Conservation (phyloP, 53 echinoderm and acorn worm species). For the Temnopleurus reevesii region DNA sequence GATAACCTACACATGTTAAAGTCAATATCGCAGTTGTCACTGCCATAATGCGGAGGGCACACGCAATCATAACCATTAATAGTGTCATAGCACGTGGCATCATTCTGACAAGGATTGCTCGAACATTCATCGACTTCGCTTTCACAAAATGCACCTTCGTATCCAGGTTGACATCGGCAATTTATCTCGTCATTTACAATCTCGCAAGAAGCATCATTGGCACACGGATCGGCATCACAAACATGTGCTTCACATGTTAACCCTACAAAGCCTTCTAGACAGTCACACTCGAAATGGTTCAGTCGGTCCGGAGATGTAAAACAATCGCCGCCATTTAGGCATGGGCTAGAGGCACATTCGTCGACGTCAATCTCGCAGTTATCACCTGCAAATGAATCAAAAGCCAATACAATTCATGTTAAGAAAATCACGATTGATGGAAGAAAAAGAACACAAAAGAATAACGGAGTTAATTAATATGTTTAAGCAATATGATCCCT, state of each 20-base stretch:
- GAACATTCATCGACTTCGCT: constrained; percentile 71
- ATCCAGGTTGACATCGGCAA: constrained; percentile 73
- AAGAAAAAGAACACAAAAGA: too few relatives aligned
- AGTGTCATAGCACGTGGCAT: constrained; percentile 64
- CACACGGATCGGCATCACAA: constrained; percentile 32
- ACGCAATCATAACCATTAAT: constrained; percentile 61
- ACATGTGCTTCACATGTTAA: constrained; percentile 15
- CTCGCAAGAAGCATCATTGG: constrained; percentile 34
- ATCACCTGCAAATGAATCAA: background rate
- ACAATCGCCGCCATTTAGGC: constrained; percentile 50
- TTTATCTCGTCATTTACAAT: background rate
- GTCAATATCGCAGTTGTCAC: constrained; percentile 72
- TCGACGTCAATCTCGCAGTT: constrained; percentile 53
- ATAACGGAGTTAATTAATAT: too few relatives aligned
- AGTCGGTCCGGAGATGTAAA: constrained; percentile 16
- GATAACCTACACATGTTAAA: constrained; percentile 57
- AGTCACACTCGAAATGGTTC: background rate
- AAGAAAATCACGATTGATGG: too few relatives aligned
- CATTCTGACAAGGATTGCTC: constrained; percentile 66
- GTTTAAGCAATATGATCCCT: too few relatives aligned
- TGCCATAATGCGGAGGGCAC: constrained; percentile 63
- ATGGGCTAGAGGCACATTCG: constrained; percentile 47
- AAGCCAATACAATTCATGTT: too few relatives aligned
- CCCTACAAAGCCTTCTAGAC: constrained; percentile 4
- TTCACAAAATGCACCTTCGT: constrained; percentile 63